A percentile compares a stretch with the other conserved stretches of the same genome.
Conservation (phyloP, 2,113 vertebrate genomes). For the Platichthys flesus region DNA sequence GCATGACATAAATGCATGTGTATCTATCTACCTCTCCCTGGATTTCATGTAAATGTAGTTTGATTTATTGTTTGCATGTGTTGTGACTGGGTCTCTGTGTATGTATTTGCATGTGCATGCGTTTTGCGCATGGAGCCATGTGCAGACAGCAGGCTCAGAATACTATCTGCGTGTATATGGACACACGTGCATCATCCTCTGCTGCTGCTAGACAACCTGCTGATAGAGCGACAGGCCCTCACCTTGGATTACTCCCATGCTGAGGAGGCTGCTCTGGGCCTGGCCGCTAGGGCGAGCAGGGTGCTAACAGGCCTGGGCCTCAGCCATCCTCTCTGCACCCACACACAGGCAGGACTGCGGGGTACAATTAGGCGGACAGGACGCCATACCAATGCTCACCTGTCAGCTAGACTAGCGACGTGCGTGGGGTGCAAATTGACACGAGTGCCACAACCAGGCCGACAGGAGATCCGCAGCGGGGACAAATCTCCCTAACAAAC, state of each 20-base stretch:
- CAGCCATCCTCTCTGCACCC: slow-evolving; percentile 66
- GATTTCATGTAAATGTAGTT: slow-evolving; percentile 66
- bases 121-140: not conserved
- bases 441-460: slow-evolving; percentile 70
- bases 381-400: slow-evolving; percentile 76
- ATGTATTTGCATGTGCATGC: slow-evolving; percentile 8
- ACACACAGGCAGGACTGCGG: slow-evolving; percentile 78
- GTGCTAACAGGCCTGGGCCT: slow-evolving; percentile 68
- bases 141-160: slow-evolving; percentile 10
- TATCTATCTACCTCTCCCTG: slow-evolving; percentile 50
- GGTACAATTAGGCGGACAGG: slow-evolving; percentile 84
- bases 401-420: slow-evolving; percentile 76
- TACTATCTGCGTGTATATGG: slow-evolving; percentile 19
- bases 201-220: slow-evolving; percentile 62
- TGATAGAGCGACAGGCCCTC: slow-evolving; percentile 75
- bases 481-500: slow-evolving; percentile 85
- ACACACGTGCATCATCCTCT: slow-evolving; percentile 49
- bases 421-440: slow-evolving; percentile 79
- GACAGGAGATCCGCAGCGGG: slow-evolving; percentile 77
- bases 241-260: slow-evolving; percentile 73
- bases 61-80: slow-evolving; percentile 70
- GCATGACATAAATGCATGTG: slow-evolving; percentile 62
- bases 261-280: slow-evolving; percentile 76
- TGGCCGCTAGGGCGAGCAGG: slow-evolving; percentile 66
- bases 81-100: slow-evolving; percentile 28